Evolutionary conservation across 2,888 invertebrate species (phyloP).

Genomic region (Nemurella pictetii): DNA sequence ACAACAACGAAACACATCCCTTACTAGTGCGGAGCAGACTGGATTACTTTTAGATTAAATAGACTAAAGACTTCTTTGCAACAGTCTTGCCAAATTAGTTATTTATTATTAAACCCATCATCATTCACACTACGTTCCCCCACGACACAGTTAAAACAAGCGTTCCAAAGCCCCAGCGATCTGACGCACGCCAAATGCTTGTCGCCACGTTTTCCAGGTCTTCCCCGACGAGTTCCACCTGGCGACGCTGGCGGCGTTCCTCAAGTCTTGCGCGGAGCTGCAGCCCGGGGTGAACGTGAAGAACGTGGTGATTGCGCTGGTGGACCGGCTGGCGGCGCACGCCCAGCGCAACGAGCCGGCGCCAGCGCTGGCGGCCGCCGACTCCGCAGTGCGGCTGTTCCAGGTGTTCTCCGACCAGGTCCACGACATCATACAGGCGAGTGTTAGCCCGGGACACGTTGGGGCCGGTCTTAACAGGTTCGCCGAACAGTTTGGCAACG

Average conservation of each 20-base stretch:
- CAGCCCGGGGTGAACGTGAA: conserved; percentile 96
- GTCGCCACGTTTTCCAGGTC: conserved; percentile 61
- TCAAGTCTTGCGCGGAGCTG: conserved; percentile 95
- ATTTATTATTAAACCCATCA: too few species aligned
- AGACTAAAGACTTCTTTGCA: too few species aligned
- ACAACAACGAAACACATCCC: too few species aligned
- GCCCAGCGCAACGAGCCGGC: conserved; percentile 75
- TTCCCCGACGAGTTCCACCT: conserved; percentile 99
- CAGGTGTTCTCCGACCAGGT: conserved; percentile 98
- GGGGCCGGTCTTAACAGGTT: neutral
- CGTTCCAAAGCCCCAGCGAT: too few species aligned
- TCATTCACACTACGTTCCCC: too few species aligned
- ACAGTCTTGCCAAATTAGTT: too few species aligned
- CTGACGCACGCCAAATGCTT: too few species aligned
- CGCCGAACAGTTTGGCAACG: too few species aligned
- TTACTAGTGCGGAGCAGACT: too few species aligned
- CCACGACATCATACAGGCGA: conserved; percentile 87
- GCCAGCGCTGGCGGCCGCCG: conserved; percentile 49
- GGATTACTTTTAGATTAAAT: too few species aligned
- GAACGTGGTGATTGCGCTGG: conserved; percentile 95
- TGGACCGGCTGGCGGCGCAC: conserved; percentile 85
- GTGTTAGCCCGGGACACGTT: neutral
- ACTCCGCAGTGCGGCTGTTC: conserved; percentile 87
- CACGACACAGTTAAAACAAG: too few species aligned
- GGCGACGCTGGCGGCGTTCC: conserved; percentile 90